Evolutionary conservation across 2,113 vertebrate species (phyloP).

Genomic region (Chaetorhynchus papuensis): DNA sequence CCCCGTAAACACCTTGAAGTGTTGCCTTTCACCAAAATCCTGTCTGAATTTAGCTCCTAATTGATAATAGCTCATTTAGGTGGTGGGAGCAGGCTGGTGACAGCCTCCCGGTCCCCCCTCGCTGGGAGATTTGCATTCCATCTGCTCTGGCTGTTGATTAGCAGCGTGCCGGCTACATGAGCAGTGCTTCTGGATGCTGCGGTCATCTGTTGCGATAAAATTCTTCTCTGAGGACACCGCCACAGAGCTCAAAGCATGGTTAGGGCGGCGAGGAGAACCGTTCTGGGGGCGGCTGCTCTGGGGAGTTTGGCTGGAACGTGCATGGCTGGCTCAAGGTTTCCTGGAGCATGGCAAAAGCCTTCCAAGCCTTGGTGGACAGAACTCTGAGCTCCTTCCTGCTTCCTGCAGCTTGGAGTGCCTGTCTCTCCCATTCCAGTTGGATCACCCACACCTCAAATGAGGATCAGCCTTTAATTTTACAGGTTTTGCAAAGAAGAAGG

Average conservation of each 20-base stretch:
- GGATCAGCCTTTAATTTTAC: not conserved
- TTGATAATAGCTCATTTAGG: conserved; percentile 37
- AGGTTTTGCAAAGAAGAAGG: not conserved
- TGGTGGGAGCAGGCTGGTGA: conserved; percentile 1
- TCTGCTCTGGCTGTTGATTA: conserved; percentile 45
- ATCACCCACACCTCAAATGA: not conserved
- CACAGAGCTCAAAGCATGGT: not conserved
- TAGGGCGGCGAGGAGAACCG: rapidly evolving
- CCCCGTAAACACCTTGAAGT: not conserved
- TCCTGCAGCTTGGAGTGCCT: not conserved
- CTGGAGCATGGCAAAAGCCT: rapidly evolving
- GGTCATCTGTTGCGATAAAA: conserved; percentile 4
- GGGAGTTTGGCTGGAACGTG: rapidly evolving
- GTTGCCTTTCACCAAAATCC: conserved; percentile 39
- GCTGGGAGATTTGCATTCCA: conserved; percentile 37
- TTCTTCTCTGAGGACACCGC: not conserved
- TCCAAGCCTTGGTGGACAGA: not conserved
- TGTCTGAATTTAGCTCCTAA: conserved; percentile 40
- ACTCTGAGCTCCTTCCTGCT: not conserved
- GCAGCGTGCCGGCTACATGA: conserved; percentile 14
- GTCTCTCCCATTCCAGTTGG: not conserved
- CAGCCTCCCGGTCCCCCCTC: not conserved
- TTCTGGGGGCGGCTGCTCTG: not conserved
- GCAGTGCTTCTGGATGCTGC: not conserved
- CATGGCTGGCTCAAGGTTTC: rapidly evolving